Base-by-base conservation (phyloP, 2,113 vertebrate genomes). In the Anarrhichthys ocellatus region DNA sequence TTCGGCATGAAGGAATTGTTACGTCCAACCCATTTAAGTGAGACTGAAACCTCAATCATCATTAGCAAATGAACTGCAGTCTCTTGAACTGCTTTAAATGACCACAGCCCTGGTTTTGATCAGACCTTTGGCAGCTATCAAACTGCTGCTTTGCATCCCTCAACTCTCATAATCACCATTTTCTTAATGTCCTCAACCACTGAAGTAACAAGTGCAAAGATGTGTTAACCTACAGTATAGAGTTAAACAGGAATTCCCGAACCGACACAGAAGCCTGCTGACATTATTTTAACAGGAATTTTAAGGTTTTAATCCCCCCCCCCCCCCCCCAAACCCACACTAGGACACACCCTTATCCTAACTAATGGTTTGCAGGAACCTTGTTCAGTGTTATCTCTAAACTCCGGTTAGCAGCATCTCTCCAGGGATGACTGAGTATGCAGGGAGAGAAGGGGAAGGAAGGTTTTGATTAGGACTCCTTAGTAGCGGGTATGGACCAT, bases 381-480 rank as follows among this genome's bases (percentile, higher is more conserved):
- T 62, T n/a, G 42, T 34, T 34, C 63, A 18, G 58, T 48, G 67
- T 81, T 80, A 82, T 84, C 82, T 79, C 38, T 24, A 50, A 38
- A n/a, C 63, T 40, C 29, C 56, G 59, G 62, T 79, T 62, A 65
- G 48, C 73, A 72, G 56, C 59, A n/a, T 73, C 73, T 88, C 83
- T 67, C 74, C n/a, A 13, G 74, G 81, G 85, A 88, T 34, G 46
- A 80, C 24, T 72, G 15, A 48, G 67, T 59, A 14, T 20, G n/a
- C 14, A 48, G 59, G 22, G 34, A 24, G 32, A 44, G 40, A 32
- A 54, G 71, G 50, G 46, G n/a, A 77, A 64, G 64, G 40, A 50
- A 52, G 82, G 82, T 89, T 91, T 90, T 90, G 76, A 93, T 92
- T 78, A 89, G 82, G 77, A 73, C 56, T 63, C 78, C 68, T 40